Evolutionary conservation across 2,113 vertebrate species (phyloP), one percentile per base, ranked within the genome.

Genomic region (Podiceps cristatus): DNA sequence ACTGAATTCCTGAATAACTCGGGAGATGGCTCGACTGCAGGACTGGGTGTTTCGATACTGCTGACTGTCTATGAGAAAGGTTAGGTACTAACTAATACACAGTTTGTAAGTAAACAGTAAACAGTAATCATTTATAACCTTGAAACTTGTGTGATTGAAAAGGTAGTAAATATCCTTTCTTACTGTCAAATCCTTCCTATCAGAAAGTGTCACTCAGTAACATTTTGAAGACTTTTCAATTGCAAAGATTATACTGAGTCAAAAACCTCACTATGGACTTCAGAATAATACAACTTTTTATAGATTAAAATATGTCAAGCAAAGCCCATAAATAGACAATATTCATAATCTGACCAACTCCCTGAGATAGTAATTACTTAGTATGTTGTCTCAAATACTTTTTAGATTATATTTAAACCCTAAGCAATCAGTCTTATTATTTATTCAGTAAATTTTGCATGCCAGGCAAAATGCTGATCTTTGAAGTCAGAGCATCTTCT

Each of bases 401-500:
- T 86, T 59, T 2, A 75, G 64, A 63, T 45, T 88, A 59, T 82
- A 83, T 66, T 88, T 78, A 94, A 94, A 86, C 20, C 15, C 45
- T 55, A 69, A 82, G 50, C 28, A 93, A 82, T 90, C 81, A 79
- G 49, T 75, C 15, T 66, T 82, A 74, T 87, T 86, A 76, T 74
- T 79, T 90, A 62, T 71, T 85, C 69, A 45, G 25, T 74, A 56
- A 75, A 83, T 52, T 69, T 64, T 85, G 6, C 40, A 68, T 73
- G 24, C 31, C 28, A 73, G 23, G 29, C 16, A 83, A 89, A 96
- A 78, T 67, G 31, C 37, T 90, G 56, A 58, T 94, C 42, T 88
- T 91, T 90, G 55, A 92, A 95, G 50, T 52, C 50, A 83, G 58
- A 90, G 7, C 31, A 67, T 69, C 45, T 88, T 82, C 67, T 77